A percentile compares a stretch with the other conserved stretches of the same genome.
Evolutionary conservation across 1,140 invertebrate genomes (phyloP).

Genomic region (Neotoxoptera formosana): DNA sequence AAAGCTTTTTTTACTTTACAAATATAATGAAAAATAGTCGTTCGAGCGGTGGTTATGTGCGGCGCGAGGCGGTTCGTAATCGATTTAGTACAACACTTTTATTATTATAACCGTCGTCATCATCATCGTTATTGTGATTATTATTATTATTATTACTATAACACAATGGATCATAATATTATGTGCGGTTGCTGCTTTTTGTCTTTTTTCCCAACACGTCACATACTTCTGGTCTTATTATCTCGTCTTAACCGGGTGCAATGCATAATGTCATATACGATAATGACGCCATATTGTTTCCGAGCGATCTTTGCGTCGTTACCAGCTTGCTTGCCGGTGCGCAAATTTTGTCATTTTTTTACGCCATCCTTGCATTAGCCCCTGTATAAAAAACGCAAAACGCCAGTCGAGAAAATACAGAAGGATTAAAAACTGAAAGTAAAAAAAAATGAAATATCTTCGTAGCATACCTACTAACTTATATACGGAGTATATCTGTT

Average conservation of each 20-base stretch:
- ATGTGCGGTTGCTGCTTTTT: constrained; percentile 1
- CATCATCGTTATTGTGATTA: no score
- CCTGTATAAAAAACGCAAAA: background rate
- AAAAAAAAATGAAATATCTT: no score
- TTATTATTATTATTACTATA: background rate
- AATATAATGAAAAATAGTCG: background rate
- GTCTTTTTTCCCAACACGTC: background rate
- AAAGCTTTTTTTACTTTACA: background rate
- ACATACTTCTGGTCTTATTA: background rate
- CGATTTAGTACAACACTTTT: background rate
- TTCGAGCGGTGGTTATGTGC: background rate
- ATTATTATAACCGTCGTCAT: background rate
- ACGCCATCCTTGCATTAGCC: background rate
- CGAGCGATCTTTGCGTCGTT: background rate
- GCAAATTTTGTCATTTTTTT: background rate
- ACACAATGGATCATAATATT: background rate
- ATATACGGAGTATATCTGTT: no score
- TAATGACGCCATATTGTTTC: background rate
- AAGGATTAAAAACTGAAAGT: no score
- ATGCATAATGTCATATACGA: background rate
- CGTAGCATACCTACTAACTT: no score
- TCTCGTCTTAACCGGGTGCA: background rate
- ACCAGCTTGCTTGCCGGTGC: background rate
- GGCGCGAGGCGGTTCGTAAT: background rate
- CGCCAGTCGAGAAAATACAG: background rate